Evolutionary conservation across 2,888 invertebrate species (phyloP).

Genomic region (Stenodema calcarata): DNA sequence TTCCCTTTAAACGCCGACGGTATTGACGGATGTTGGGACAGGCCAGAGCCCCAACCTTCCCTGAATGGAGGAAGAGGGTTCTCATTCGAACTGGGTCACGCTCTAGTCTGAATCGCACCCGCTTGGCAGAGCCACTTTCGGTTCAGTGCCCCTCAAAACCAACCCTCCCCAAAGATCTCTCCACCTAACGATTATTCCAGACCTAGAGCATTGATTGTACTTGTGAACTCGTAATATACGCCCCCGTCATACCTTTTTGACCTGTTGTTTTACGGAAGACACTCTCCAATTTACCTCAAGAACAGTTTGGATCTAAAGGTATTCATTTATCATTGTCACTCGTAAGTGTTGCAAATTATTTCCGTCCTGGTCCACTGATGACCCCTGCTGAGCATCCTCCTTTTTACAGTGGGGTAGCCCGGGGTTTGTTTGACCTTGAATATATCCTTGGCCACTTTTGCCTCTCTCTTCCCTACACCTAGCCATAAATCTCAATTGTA

Average conservation of each 20-base stretch:
- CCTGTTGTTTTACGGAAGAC: not conserved
- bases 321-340: not conserved
- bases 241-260: not conserved
- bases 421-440: constrained; percentile 44
- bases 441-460: not conserved
- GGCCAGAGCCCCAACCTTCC: not conserved
- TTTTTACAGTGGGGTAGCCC: constrained; percentile 28
- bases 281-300: not conserved
- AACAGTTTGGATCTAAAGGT: constrained; percentile 9
- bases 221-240: constrained; percentile 17
- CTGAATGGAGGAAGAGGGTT: not conserved
- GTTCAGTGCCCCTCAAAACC: not conserved
- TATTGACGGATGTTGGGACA: constrained; percentile 8
- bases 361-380: not conserved
- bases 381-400: not conserved
- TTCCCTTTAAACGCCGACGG: not conserved
- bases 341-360: not conserved
- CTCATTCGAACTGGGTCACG: constrained; percentile 20
- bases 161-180: constrained; percentile 22
- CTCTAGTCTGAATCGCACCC: not conserved
- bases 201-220: constrained; percentile 43
- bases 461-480: not conserved
- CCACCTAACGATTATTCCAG: constrained; percentile 45
- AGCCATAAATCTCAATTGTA: not conserved
- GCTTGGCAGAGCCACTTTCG: not conserved